Conservation (phyloP, 92 coral and sea anemone genomes). For the Parazoanthus darwini region DNA sequence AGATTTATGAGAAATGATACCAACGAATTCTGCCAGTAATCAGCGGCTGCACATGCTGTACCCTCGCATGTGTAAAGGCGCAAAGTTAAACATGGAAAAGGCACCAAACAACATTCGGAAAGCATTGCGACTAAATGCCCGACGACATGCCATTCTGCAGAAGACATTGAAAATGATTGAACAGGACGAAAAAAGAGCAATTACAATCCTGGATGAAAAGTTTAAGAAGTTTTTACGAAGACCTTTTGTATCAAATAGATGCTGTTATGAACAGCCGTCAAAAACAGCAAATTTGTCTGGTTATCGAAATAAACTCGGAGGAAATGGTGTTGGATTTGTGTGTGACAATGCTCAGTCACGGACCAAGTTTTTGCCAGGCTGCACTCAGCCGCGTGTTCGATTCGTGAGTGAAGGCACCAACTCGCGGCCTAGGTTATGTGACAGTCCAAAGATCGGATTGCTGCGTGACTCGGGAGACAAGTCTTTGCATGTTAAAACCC, state of each 20-base stretch:
- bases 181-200: slow-evolving; percentile 26
- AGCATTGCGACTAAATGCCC: slow-evolving; percentile 26
- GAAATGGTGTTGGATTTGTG: not conserved
- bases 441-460: too few relatives aligned
- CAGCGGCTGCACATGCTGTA: slow-evolving; percentile 34
- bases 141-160: slow-evolving; percentile 28
- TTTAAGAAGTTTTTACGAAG: slow-evolving; percentile 12
- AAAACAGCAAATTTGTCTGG: not conserved
- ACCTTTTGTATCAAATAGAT: not conserved
- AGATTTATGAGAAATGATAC: slow-evolving; percentile 24
- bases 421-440: not conserved
- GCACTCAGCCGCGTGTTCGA: not conserved
- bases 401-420: not conserved
- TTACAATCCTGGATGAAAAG: slow-evolving; percentile 15
- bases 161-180: slow-evolving; percentile 26
- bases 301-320: not conserved
- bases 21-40: slow-evolving; percentile 36
- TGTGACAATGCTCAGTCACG: slow-evolving; percentile 1
- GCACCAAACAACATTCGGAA: slow-evolving; percentile 23
- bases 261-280: not conserved
- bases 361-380: not conserved
- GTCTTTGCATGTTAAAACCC: not conserved
- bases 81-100: slow-evolving; percentile 31
- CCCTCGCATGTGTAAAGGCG: slow-evolving; percentile 31
- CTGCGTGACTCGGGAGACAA: not conserved